Evolutionary conservation across 2,797 vertebrate genomes (phyloP), one percentile per base, ranked within the genome.

Genomic region (Orestias chungarensis): DNA sequence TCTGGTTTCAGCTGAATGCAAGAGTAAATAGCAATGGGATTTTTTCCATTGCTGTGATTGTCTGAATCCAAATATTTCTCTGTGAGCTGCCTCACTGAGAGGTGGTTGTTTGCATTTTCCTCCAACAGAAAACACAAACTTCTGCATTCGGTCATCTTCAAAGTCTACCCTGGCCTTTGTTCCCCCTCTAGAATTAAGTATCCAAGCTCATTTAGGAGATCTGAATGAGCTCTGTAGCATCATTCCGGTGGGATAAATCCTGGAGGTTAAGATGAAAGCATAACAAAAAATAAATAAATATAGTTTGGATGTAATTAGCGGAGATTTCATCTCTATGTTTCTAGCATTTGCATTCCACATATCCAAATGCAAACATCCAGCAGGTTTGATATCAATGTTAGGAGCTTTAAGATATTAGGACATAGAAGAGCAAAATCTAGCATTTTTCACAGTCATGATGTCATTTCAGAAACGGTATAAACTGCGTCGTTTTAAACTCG

Each of bases 401-500:
- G 6, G 6, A 62, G 7, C 59, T 62, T 12, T 61, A 61, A 40
- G 33, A 5, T 25, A 50, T 35, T 40, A 23, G 43, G 12, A 42
- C 29, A 27, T 46, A 23, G 62, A 43, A 23, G 29, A 57, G 17
- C 25, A 35, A 17, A 10, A 3, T 66, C 17, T 65, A 57, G 50
- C 15, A 20, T 35, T 61, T 43, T 29, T 9, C 47, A 17, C 8
- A 44, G 55, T 73, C 52, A 1, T 29, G 40, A 40, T 9, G 55
- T 62, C 2, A 57, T 49, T 55, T 43, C 12, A 44, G 7, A 33
- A 25, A 43, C 6, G 12, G 40, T 9, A 31, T 27, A 25, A 10
- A 35, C 0, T 31, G 46, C 18, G 23, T 23, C 0, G 35, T 38
- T 31, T 61, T 3, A 64, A 46, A 27, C 70, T 92, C 96, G 0